These are phyloP conservation scores for Drosophila imparisetae DNA, from an alignment of 2,888 invertebrate genomes.

Conservation along the genomic window DNA sequence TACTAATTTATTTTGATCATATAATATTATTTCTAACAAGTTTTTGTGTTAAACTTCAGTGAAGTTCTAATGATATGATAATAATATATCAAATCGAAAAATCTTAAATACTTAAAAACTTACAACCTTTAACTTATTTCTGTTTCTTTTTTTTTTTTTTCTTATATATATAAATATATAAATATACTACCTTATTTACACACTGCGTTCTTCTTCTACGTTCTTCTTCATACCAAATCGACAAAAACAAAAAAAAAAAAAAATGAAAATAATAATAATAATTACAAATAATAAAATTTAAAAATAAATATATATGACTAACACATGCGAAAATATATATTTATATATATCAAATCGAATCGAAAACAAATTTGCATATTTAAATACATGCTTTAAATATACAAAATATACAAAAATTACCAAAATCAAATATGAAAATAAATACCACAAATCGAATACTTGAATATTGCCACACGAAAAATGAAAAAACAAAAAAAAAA, in stretches of 20 bases:
- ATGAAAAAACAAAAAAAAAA: conserved; percentile 25
- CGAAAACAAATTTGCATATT: conserved; percentile 71
- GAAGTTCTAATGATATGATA: conserved; percentile 28
- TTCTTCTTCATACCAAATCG: conserved; percentile 75
- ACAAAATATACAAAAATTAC: conserved; percentile 44
- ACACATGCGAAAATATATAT: conserved; percentile 41
- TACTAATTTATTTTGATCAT: conserved; percentile 33
- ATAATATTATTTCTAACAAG: conserved; percentile 38
- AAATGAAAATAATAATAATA: conserved; percentile 26
- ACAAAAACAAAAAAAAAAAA: conserved; percentile 56
- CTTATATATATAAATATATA: conserved; percentile 47
- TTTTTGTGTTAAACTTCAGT: conserved; percentile 36
- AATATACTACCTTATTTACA: conserved; percentile 72
- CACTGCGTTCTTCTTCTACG: conserved; percentile 78
- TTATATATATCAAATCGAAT: conserved; percentile 47
- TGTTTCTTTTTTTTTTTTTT: conserved; percentile 54
- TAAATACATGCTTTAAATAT: conserved; percentile 64
- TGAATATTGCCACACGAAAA: conserved; percentile 70
- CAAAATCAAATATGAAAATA: conserved; percentile 19
- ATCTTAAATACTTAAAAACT: conserved; percentile 17
- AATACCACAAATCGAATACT: conserved; percentile 54
- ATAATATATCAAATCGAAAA: conserved; percentile 47
- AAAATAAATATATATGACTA: conserved; percentile 28
- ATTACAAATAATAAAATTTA: conserved; percentile 21
- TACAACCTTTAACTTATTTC: conserved; percentile 63